Conservation (phyloP, 2,113 vertebrate genomes). For the Etia nguti region DNA sequence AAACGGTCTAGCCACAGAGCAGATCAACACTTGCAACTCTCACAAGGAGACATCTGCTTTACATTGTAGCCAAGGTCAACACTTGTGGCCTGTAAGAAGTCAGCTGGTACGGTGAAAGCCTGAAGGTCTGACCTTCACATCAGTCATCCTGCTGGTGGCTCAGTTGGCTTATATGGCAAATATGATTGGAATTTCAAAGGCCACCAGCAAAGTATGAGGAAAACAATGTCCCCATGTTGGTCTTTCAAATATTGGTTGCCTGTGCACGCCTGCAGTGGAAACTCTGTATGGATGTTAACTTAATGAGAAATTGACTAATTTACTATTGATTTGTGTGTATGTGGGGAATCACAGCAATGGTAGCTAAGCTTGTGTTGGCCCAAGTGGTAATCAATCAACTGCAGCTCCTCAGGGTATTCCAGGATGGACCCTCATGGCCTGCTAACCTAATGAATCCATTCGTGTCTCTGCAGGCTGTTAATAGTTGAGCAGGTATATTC, state of each 20-base stretch:
- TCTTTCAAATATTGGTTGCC: background rate
- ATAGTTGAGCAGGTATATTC: conserved; percentile 35
- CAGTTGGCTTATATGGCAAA: conserved; percentile 36
- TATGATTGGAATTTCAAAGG: conserved; percentile 57
- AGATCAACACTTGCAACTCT: background rate
- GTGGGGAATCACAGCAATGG: background rate
- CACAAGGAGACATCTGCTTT: conserved; percentile 28
- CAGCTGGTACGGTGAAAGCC: conserved; percentile 39
- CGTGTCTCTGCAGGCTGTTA: conserved; percentile 4
- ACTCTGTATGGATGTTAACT: background rate
- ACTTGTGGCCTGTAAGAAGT: conserved; percentile 26
- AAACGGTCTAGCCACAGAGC: background rate
- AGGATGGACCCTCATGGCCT: background rate
- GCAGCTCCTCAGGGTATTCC: background rate
- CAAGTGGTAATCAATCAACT: background rate
- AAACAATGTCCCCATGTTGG: background rate
- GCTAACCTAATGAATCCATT: conserved; percentile 2
- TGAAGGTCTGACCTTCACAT: conserved; percentile 44
- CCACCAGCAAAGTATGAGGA: background rate
- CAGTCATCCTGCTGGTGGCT: conserved; percentile 35
- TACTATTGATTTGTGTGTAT: background rate
- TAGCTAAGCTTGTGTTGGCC: background rate
- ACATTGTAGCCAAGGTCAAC: conserved; percentile 44
- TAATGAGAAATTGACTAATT: background rate
- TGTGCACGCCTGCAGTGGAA: background rate